Percentiles rank a stretch among this genome's conserved stretches.
Evolutionary conservation across 2,113 vertebrate species (phyloP).

Genomic region (Erythrocebus patas): DNA sequence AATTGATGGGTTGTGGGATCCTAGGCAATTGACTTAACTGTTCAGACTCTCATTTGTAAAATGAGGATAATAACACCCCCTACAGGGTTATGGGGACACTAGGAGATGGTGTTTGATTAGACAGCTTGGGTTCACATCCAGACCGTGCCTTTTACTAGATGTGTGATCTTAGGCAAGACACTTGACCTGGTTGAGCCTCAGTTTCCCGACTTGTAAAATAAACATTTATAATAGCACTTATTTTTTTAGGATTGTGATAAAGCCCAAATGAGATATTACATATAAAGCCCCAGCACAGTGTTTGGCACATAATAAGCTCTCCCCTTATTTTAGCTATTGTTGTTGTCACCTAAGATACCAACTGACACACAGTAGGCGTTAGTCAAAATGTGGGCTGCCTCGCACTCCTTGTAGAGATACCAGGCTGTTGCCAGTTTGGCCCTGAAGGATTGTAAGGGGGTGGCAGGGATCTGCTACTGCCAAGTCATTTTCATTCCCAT

Average conservation of each 20-base stretch:
- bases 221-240: background rate
- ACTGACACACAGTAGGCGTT: background rate
- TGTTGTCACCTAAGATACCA: background rate
- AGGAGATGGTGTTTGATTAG: background rate
- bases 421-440: background rate
- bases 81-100: accelerated
- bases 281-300: background rate
- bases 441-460: background rate
- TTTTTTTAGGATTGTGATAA: background rate
- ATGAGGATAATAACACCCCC: background rate
- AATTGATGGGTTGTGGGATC: background rate
- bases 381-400: background rate
- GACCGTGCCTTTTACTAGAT: background rate
- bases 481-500: background rate
- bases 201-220: background rate
- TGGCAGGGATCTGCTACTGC: background rate
- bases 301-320: background rate
- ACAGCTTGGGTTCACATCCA: background rate
- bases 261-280: background rate
- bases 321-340: background rate
- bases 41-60: background rate
- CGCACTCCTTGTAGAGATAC: background rate
- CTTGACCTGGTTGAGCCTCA: background rate
- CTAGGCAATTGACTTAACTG: background rate
- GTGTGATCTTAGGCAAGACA: background rate